A percentile compares a stretch with the other conserved stretches of the same genome.
Evolutionary conservation across 2,113 vertebrate species (phyloP).

Genomic region (Callionymus lyra): DNA sequence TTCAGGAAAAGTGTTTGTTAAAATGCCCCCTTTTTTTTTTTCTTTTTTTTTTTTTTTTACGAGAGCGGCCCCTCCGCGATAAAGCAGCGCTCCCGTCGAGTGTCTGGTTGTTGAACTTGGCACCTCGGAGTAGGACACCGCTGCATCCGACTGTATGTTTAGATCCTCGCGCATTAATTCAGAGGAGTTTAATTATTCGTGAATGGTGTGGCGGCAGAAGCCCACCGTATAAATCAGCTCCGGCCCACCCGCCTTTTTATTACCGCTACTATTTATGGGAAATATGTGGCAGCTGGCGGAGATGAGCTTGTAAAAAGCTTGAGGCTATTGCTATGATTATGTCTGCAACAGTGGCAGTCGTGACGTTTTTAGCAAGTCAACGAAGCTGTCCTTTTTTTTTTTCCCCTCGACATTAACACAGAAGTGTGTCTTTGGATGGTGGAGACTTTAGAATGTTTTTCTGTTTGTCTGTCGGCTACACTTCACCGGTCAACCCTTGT

Average conservation of each 20-base stretch:
- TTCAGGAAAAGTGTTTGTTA: constrained; percentile 26
- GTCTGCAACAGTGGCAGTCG: constrained; percentile 24
- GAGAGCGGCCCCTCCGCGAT: constrained; percentile 19
- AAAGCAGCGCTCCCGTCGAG: constrained; percentile 26
- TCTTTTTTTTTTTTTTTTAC: constrained; percentile 5
- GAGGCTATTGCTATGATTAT: constrained; percentile 42
- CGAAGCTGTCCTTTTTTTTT: not conserved
- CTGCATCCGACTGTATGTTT: constrained; percentile 34
- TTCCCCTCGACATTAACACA: too few species aligned
- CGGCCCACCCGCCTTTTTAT: constrained; percentile 61
- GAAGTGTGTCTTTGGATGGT: too few species aligned
- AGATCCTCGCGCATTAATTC: constrained; percentile 54
- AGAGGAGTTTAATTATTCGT: constrained; percentile 66
- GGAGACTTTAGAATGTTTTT: too few species aligned
- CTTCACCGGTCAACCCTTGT: too few species aligned
- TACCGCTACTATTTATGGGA: constrained; percentile 62
- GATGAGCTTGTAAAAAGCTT: constrained; percentile 58
- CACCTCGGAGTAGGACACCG: constrained; percentile 10
- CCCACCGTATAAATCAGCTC: constrained; percentile 56
- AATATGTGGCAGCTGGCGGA: constrained; percentile 59
- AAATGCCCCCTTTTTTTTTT: constrained; percentile 18
- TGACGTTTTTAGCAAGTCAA: too few species aligned
- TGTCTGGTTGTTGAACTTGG: constrained; percentile 40
- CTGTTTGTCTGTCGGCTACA: too few species aligned
- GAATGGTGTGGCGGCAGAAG: constrained; percentile 56